Evolutionary conservation across 2,888 invertebrate genomes (phyloP), one percentile per base, ranked within the genome.

Genomic region (Conops quadrifasciatus): DNA sequence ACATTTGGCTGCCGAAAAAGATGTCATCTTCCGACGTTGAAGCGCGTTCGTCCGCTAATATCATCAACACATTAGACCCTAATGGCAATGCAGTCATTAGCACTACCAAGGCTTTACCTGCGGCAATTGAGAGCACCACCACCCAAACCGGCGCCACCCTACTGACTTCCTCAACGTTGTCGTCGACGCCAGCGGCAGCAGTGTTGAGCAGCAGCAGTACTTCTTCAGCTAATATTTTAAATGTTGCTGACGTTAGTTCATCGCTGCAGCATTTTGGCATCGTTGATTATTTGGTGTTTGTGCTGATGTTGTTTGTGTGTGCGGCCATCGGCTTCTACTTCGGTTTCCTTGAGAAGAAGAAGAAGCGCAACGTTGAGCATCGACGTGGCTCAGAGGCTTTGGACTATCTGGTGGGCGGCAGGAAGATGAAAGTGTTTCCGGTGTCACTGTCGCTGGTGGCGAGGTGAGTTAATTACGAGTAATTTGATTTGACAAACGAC

Each of bases 361-460:
- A 78, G 19, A 75, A 76, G 36, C 74, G 77, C 30, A 78, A 76
- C 67, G 45, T 71, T 11, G 80, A 80, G 64, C 78, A 82, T 70
- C 78, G 82, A 11, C 78, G 81, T 36, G 82, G 81, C 60, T 83
- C 84, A 2, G 85, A 83, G 74, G 86, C 84, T 7, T 89, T 90
- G 82, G 92, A 92, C 81, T 94, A 95, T 81, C 88, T 95, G 66
- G 90, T 95, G 70, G 95, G 94, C 26, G 93, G 93, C 70, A 88
- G 94, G 77, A 91, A 91, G 79, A 94, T 95, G 94, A 89, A 91
- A 80, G 90, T 92, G 21, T 88, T 95, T 81, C 95, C 95, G 2
- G 92, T 95, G 68, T 89, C 94, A 43, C 89, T 95, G 89, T 95
- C 95, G 0, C 88, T 96, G 45, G 91, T 95, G 72, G 95, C 95